These are phyloP conservation scores for Operophtera brumata DNA, from an alignment of 2,888 invertebrate species.

Conservation along the genomic window DNA sequence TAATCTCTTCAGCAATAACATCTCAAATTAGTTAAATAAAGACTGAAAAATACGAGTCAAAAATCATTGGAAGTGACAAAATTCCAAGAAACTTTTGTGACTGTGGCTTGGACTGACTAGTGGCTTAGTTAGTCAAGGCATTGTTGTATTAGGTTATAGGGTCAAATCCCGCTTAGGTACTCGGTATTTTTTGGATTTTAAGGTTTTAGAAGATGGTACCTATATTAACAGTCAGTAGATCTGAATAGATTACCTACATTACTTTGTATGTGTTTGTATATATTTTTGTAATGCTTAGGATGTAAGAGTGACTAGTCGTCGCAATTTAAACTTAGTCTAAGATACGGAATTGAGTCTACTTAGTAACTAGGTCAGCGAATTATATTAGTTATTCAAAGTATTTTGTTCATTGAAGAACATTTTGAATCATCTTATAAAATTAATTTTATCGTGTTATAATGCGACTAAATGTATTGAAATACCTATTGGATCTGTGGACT, in stretches of 20 bases:
- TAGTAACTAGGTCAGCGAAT: no score
- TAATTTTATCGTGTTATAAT: no score
- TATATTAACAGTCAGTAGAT: constrained; percentile 11
- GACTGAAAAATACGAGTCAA: constrained; percentile 15
- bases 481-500: no score
- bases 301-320: constrained; percentile 66
- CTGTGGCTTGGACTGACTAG: not conserved
- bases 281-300: constrained; percentile 44
- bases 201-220: not conserved
- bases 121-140: not conserved
- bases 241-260: constrained; percentile 47
- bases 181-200: not conserved
- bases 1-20: constrained; percentile 41
- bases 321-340: constrained; percentile 33
- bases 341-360: constrained; percentile 3
- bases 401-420: no score
- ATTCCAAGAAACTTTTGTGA: not conserved
- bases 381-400: no score
- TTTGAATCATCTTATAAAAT: no score
- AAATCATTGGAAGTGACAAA: not conserved
- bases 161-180: not conserved
- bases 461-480: no score
- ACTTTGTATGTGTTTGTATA: constrained; percentile 41
- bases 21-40: constrained; percentile 1
- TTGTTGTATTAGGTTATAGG: not conserved